These are phyloP conservation scores for Desoria tigrina DNA, from an alignment of 2,888 invertebrate species.

Conservation along the genomic window DNA sequence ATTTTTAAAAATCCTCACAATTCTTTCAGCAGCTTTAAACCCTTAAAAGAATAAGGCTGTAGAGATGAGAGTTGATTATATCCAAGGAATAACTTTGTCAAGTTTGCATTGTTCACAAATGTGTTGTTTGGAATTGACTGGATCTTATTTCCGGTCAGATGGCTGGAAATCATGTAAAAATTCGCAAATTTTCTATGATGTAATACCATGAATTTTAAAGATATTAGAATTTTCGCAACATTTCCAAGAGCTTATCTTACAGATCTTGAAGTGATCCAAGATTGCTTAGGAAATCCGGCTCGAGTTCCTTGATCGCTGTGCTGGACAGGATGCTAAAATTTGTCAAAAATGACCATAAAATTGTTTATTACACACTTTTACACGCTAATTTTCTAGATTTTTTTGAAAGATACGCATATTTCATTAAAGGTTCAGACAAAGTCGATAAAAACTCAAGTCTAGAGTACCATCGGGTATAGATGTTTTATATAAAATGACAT, in stretches of 20 bases:
- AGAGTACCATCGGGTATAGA: too few species aligned
- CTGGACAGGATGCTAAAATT: constrained; percentile 13
- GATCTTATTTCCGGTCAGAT: constrained; percentile 46
- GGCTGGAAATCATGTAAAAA: constrained; percentile 30
- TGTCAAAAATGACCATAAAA: too few species aligned
- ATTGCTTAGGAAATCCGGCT: not conserved
- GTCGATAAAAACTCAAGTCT: too few species aligned
- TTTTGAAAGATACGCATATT: too few species aligned
- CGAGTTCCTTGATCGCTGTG: not conserved
- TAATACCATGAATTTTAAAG: not conserved
- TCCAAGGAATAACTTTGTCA: constrained; percentile 45
- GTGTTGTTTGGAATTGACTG: constrained; percentile 36
- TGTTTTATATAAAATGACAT: too few species aligned
- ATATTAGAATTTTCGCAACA: constrained; percentile 2
- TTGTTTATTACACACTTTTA: too few species aligned
- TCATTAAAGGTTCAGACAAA: too few species aligned
- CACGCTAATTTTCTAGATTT: too few species aligned
- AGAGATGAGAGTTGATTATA: constrained; percentile 43
- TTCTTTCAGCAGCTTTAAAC: constrained; percentile 42
- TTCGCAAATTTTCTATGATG: too few species aligned
- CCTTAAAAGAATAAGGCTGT: constrained; percentile 38
- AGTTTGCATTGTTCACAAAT: constrained; percentile 37
- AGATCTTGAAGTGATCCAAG: not conserved
- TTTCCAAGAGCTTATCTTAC: too few species aligned
- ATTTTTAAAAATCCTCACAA: constrained; percentile 39